Base-by-base conservation (phyloP, 2,113 vertebrate genomes). In the Barnardius zonarius region DNA sequence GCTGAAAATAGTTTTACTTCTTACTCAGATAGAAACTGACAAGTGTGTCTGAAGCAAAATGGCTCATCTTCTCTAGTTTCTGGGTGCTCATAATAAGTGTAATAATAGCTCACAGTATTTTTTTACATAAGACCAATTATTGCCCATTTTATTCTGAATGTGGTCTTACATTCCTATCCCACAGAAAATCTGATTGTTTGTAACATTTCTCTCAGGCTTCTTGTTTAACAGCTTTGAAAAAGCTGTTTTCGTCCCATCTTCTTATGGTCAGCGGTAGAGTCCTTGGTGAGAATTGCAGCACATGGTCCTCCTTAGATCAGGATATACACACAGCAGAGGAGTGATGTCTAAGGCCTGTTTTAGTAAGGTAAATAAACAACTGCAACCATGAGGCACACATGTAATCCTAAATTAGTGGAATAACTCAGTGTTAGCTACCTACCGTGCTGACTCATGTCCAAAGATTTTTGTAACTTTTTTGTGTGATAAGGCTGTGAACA, bases 1-100 rank as follows among this genome's bases (percentile, higher is more conserved):
- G 54, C 89, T 92, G 89, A 82, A 92, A 97, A 97, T 57, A 92
- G 82, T 61, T 87, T 54, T 94, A 25, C n/a, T 62, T 91, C 84
- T 92, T 90, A 74, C 59, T 92, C 72, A 92, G 81, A 82, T 44
- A 85, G 82, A 95, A 96, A 86, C 49, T 54, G 64, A 11, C 80
- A 81, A 67, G 27, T 57, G 6, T 62, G 72, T 87, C 57, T 73
- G 59, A 59, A 12, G 30, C 90, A 67, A 90, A 90, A 67, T 0
- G 1, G 12, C 20, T 88, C 61, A 12, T 51, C 33, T 90, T 76
- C 66, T 70, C 67, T 67, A 31, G 67, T 90, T 94, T 93, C 62
- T 85, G 22, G 6, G 63, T 63, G 46, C 37, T 82, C 20, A 17
- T 49, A 73, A 0, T 28, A 55, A 67, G 18, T 54, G 28, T 67